A percentile compares a stretch with the other conserved stretches of the same genome.
Conservation (phyloP, 1,140 invertebrate species). For the Ooceraea biroi region DNA sequence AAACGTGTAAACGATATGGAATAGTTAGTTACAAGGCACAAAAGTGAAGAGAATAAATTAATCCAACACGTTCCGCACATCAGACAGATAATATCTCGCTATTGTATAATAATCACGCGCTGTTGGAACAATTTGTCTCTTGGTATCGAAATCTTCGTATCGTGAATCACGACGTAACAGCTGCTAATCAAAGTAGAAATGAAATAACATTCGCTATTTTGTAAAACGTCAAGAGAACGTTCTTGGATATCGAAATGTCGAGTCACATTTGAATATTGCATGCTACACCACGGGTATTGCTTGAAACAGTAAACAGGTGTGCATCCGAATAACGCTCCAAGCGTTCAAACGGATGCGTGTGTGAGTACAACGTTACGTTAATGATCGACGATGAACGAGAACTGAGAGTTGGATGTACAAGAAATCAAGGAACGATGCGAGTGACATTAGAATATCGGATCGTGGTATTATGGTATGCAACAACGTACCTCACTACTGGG, state of each 20-base stretch:
- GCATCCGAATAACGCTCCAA: slow-evolving; percentile 15
- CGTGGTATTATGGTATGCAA: slow-evolving; percentile 83
- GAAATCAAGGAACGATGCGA: slow-evolving; percentile 67
- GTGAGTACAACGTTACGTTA: background rate
- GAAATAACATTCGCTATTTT: slow-evolving; percentile 1
- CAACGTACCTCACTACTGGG: slow-evolving; percentile 89
- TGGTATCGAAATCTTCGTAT: background rate
- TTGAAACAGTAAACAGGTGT: background rate
- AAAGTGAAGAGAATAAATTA: background rate
- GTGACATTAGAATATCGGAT: slow-evolving; percentile 77
- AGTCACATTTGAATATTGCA: slow-evolving; percentile 28
- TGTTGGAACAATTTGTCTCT: slow-evolving; percentile 26
- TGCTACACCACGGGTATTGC: slow-evolving; percentile 18
- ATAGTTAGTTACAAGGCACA: background rate
- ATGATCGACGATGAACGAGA: slow-evolving; percentile 18
- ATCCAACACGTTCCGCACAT: background rate
- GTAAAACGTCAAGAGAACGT: slow-evolving; percentile 15
- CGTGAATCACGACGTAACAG: background rate
- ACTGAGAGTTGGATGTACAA: slow-evolving; percentile 49
- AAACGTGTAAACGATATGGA: background rate
- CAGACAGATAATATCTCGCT: background rate
- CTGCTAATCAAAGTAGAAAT: slow-evolving; percentile 1
- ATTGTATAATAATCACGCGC: background rate
- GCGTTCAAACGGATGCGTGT: slow-evolving; percentile 18
- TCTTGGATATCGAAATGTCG: background rate